Evolutionary conservation across 2,888 invertebrate genomes (phyloP), one percentile per base, ranked within the genome.

Genomic region (Escarpia spicata): DNA sequence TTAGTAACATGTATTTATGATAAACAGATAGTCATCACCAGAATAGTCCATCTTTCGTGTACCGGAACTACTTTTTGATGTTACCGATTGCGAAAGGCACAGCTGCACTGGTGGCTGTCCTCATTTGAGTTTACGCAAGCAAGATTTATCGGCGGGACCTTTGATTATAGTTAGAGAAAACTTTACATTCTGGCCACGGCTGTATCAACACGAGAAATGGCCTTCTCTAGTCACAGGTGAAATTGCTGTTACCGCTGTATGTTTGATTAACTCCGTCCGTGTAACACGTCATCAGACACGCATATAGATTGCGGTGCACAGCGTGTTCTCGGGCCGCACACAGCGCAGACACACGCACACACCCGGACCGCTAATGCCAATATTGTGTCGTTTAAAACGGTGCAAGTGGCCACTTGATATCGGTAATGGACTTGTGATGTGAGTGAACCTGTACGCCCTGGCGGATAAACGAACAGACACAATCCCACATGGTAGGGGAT

Each of bases 321-420:
- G 19, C n/a, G 75, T 26, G n/a, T 75, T 75, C 75, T 75, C n/a
- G 75, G 75, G 75, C 75, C 75, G n/a, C 75, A 75, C 75, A 26
- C 75, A 26, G 19, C 6, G 75, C 75, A 52, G 10, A 52, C 52
- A 9, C 52, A 12, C 52, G 3, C 52, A 26, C 19, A 75, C 75
- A 26, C 15, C 26, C 75, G n/a, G 26, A 15, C 4, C 6, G 75
- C 75, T 75, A 75, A 75, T 75, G 75, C 75, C 75, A 75, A 75
- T 75, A 75, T 75, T 75, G 75, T 75, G 75, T 75, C 75, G 75
- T 75, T 75, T 75, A 75, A 75, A 75, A 75, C n/a, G 75, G 75
- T 26, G 75, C 75, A 75, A 75, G 75, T 75, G 75, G 75, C 75
- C 75, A 75, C 75, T 75, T 75, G 75, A 75, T 75, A 75, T 75